These are phyloP conservation scores for Ptychobarbus kaznakovi DNA, from an alignment of 2,797 vertebrate species.

Conservation along the genomic window DNA sequence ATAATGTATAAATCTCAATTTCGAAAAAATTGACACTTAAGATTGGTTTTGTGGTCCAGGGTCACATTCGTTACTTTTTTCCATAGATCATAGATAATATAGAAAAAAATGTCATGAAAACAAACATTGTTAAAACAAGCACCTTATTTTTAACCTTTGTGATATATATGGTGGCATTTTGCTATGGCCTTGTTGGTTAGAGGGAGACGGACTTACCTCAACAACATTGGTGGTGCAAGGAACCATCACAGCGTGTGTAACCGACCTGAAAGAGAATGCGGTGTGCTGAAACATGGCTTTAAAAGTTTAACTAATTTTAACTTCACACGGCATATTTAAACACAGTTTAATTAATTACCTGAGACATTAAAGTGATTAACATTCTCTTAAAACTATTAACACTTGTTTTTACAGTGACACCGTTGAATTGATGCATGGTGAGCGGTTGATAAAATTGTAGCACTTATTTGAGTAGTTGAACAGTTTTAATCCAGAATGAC, in stretches of 20 bases:
- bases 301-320: neutral
- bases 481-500: conserved; percentile 1
- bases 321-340: neutral
- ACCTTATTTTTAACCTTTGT: neutral
- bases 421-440: neutral
- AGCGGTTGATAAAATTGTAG: neutral
- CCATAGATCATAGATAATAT: neutral
- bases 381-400: conserved; percentile 17
- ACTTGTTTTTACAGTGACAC: neutral
- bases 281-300: neutral
- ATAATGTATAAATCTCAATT: too few relatives aligned
- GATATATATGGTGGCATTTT: neutral
- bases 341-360: conserved; percentile 8
- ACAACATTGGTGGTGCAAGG: neutral
- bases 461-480: conserved; percentile 15
- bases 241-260: too few relatives aligned
- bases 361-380: conserved; percentile 1
- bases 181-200: neutral
- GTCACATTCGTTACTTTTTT: neutral
- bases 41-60: too few relatives aligned
- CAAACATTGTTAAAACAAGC: neutral
- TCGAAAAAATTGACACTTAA: too few relatives aligned
- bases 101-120: neutral
- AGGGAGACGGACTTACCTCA: neutral
- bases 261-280: neutral